Base-by-base conservation (phyloP, 2,888 invertebrate species). In the Phlogophora meticulosa region DNA sequence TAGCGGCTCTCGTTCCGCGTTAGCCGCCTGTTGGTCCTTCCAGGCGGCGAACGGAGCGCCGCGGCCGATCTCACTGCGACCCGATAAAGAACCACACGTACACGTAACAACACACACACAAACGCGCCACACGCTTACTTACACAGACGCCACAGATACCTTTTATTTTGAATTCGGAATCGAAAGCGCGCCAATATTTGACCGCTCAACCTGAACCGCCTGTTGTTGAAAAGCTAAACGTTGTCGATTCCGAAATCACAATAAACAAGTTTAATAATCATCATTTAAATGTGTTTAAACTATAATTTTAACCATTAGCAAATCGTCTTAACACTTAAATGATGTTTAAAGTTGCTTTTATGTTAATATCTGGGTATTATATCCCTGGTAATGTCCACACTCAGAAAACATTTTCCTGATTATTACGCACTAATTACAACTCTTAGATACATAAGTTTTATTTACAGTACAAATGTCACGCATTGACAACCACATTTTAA, bases 1-100 rank as follows among this genome's bases (percentile, higher is more conserved):
- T 98, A 99, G 90, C 99, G 97, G 96, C 98, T 98, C 96, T 99
- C 99, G 96, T 99, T 98, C 90, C 98, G 96, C 82, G 99, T 99
- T 86, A 99, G 97, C 86, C 98, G 96, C 79, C 98, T 96, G 95
- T 98, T 98, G 91, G 98, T 98, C 91, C 98, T 96, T 86, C 98
- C 97, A 92, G 96, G 92, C 85, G 96, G 91, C 94, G 96, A 90
- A 88, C 95, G 93, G 90, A 92, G 91, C 90, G 92, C 90, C 89
- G 93, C 91, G 80, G 90, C 94, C 90, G 95, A 92, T 89, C 94
- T 93, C 95, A 93, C 96, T 96, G 94, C 93, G 94, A 94, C 94
- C 93, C 94, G 92, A 94, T 92, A 96, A 95, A 96, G 91, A 96
- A 95, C 96, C 91, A 91, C 89, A 91, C 88, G 86, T 88, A 92